Conservation (phyloP, 2,888 invertebrate genomes). For the Hyposoter didymator region DNA sequence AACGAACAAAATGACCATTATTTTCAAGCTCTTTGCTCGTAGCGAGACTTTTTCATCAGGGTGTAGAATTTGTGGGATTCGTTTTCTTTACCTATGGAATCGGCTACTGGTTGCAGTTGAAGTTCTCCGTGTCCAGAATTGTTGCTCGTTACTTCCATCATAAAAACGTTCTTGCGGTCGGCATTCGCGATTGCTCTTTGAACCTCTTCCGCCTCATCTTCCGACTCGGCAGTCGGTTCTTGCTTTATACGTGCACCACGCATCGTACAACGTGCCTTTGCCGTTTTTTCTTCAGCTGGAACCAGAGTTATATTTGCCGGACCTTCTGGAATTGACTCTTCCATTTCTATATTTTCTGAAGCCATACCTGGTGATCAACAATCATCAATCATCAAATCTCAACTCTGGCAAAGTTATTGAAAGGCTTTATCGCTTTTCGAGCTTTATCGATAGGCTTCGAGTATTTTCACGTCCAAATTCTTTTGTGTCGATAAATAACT, state of each 20-base stretch:
- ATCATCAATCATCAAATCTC: not conserved
- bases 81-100: constrained; percentile 72
- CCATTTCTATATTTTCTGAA: constrained; percentile 81
- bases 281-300: constrained; percentile 81
- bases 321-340: constrained; percentile 81
- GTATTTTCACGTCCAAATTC: not conserved
- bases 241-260: constrained; percentile 82
- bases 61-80: not conserved
- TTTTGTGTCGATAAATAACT: not conserved
- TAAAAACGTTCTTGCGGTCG: constrained; percentile 81
- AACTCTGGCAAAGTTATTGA: not conserved
- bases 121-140: constrained; percentile 74
- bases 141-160: constrained; percentile 81
- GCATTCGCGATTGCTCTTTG: constrained; percentile 78
- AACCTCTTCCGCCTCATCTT: constrained; percentile 81
- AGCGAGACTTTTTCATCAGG: too few species aligned
- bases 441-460: not conserved
- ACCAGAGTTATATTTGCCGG: constrained; percentile 85
- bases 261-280: constrained; percentile 83
- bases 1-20: constrained; percentile 10
- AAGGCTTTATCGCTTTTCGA: not conserved
- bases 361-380: constrained; percentile 75
- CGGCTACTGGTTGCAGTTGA: constrained; percentile 76
- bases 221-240: constrained; percentile 82
- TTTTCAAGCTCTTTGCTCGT: not conserved